Percentiles rank a stretch among this genome's conserved stretches.
These are phyloP conservation scores for Limnephilus auricula DNA, from an alignment of 2,888 invertebrate species.

Conservation along the genomic window DNA sequence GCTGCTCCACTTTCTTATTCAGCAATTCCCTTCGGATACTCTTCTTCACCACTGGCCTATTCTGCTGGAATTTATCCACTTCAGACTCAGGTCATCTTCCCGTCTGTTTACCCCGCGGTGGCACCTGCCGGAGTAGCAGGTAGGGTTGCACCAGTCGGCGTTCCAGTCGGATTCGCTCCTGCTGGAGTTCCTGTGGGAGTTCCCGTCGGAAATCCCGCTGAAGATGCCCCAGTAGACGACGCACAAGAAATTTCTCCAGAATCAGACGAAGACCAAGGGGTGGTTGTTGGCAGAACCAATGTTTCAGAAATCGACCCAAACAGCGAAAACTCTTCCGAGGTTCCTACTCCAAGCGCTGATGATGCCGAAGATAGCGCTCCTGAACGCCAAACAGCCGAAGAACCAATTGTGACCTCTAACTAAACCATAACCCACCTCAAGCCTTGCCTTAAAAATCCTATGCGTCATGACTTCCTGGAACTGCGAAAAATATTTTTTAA, in stretches of 20 bases:
- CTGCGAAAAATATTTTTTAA: neutral
- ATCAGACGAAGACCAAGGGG: constrained; percentile 45
- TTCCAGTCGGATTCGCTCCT: neutral
- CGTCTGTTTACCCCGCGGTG: constrained; percentile 26
- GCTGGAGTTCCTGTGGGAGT: neutral
- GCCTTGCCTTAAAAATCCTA: neutral
- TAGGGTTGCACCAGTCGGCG: constrained; percentile 35
- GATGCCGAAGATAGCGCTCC: constrained; percentile 24
- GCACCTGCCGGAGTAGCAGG: constrained; percentile 40
- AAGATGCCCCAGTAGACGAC: neutral
- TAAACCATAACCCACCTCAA: neutral
- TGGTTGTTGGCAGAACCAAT: constrained; percentile 21
- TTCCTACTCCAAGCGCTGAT: constrained; percentile 9
- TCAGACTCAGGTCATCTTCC: constrained; percentile 54
- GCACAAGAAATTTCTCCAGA: constrained; percentile 44
- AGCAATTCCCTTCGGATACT: neutral
- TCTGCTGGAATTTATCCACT: constrained; percentile 44
- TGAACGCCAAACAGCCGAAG: constrained; percentile 44
- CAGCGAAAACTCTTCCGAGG: constrained; percentile 29
- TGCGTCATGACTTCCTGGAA: neutral
- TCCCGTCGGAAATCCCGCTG: neutral
- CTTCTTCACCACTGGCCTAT: constrained; percentile 13
- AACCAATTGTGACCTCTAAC: constrained; percentile 34
- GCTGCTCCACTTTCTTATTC: constrained; percentile 67
- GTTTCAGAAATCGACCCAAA: constrained; percentile 27